Evolutionary conservation across 2,888 invertebrate species (phyloP).

Genomic region (Neoascia interrupta): DNA sequence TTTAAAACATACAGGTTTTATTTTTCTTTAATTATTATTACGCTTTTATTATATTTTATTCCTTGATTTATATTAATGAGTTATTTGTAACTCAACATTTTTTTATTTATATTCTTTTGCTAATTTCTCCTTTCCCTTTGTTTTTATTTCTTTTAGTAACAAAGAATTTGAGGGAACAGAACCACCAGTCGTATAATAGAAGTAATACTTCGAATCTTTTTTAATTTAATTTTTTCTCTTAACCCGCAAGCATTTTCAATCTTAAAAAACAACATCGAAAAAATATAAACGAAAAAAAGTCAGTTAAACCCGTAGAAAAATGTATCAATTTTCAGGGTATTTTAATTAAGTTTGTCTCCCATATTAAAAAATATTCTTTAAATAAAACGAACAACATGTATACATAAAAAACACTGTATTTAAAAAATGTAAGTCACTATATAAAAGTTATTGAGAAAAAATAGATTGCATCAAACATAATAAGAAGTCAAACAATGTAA

Average conservation of each 20-base stretch:
- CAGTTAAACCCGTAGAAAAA: no score
- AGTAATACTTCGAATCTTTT: conserved; percentile 37
- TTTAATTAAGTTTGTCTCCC: conserved; percentile 14
- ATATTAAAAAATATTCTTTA: conserved; percentile 61
- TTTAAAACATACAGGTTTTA: no score
- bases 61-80: no score
- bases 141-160: conserved; percentile 67
- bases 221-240: conserved; percentile 50
- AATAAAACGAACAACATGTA: conserved; percentile 44
- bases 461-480: neutral
- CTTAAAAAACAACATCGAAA: no score
- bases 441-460: conserved; percentile 25
- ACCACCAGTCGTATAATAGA: conserved; percentile 78
- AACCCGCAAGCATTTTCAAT: conserved; percentile 59
- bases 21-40: no score
- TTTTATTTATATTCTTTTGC: conserved; percentile 30
- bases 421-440: conserved; percentile 34
- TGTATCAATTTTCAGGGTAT: no score
- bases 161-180: conserved; percentile 77
- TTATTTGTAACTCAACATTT: no score
- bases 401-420: conserved; percentile 10
- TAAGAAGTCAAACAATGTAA: conserved; percentile 15
- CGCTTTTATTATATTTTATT: neutral
- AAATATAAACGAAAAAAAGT: conserved; percentile 25
- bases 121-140: conserved; percentile 30